phyloP scores from a whole-genome alignment of 2,888 invertebrate genomes.

The Leptopterna dolabrata region DNA sequence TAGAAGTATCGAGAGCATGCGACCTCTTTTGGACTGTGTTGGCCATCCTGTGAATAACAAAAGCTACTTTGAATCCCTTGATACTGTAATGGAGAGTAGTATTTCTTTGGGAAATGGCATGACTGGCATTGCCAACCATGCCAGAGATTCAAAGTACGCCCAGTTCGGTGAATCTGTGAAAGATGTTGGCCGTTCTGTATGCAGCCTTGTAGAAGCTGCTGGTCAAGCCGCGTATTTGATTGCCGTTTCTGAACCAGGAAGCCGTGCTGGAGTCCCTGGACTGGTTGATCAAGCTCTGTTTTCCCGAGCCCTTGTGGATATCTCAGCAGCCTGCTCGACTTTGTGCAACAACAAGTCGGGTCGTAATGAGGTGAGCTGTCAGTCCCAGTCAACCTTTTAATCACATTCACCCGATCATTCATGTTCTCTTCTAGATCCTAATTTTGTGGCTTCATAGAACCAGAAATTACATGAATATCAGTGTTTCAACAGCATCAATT shows the following conservation, averaged over 20 bases:
- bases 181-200: constrained; percentile 87
- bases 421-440: too few species aligned
- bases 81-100: constrained; percentile 88
- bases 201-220: constrained; percentile 90
- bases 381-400: too few species aligned
- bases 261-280: constrained; percentile 88
- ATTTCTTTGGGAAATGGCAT: constrained; percentile 88
- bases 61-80: constrained; percentile 94
- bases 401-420: too few species aligned
- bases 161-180: constrained; percentile 86
- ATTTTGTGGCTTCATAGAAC: too few species aligned
- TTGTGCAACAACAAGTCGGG: constrained; percentile 67
- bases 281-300: constrained; percentile 90
- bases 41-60: constrained; percentile 88
- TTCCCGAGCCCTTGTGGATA: constrained; percentile 88
- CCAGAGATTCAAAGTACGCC: constrained; percentile 87
- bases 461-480: too few species aligned
- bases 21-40: constrained; percentile 85
- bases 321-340: constrained; percentile 87
- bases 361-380: constrained; percentile 53
- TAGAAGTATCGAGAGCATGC: constrained; percentile 87
- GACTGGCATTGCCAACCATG: constrained; percentile 93
- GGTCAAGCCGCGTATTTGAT: constrained; percentile 96
- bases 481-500: too few species aligned
- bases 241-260: constrained; percentile 91